These are phyloP conservation scores for Caenorhabditis brenneri DNA, from an alignment of 1,140 invertebrate genomes.

Conservation along the genomic window DNA sequence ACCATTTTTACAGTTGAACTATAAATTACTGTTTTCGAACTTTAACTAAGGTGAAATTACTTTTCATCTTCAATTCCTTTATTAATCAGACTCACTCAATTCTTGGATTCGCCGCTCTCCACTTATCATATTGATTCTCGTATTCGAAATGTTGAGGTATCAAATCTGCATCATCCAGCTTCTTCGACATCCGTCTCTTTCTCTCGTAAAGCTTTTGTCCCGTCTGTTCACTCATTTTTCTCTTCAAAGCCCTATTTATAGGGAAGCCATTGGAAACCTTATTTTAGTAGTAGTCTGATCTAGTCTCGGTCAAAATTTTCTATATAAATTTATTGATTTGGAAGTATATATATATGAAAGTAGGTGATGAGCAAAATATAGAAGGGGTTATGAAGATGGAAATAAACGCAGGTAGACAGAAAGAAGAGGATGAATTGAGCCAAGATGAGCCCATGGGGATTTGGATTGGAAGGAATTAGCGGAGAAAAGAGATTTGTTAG, in stretches of 20 bases:
- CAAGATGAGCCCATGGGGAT: neutral
- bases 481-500: neutral
- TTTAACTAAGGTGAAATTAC: too few species aligned
- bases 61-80: too few species aligned
- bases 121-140: conserved; percentile 24
- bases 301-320: neutral
- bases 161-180: neutral
- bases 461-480: neutral
- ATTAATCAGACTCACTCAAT: neutral
- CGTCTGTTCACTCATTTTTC: neutral
- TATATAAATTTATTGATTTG: neutral
- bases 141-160: conserved; percentile 28
- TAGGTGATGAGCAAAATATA: neutral
- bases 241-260: neutral
- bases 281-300: neutral
- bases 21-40: too few species aligned
- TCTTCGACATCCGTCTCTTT: conserved; percentile 19
- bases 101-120: conserved; percentile 12
- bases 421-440: neutral
- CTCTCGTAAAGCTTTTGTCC: neutral
- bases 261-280: conserved; percentile 4
- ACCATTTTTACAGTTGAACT: too few species aligned
- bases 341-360: neutral
- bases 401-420: neutral
- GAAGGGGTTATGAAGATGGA: neutral